Conservation (phyloP, 2,113 vertebrate species). For the Albula goreensis region DNA sequence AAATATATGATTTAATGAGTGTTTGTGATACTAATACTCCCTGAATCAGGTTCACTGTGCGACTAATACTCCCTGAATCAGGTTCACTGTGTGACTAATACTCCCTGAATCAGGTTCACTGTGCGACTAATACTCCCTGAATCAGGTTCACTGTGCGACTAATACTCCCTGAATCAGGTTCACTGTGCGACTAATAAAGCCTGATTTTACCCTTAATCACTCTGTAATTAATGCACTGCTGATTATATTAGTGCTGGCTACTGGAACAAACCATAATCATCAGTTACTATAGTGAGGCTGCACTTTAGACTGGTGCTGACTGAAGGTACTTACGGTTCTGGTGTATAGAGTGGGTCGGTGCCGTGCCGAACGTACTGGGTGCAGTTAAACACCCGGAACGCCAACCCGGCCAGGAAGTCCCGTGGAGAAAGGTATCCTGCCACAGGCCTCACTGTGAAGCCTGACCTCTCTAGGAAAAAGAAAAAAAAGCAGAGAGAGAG, state of each 20-base stretch:
- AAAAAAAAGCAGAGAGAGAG: neutral
- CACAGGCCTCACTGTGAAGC: conserved; percentile 91
- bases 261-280: neutral
- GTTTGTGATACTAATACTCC: neutral
- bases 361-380: conserved; percentile 95
- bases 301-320: neutral
- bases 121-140: too few relatives aligned
- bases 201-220: neutral
- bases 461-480: conserved; percentile 82
- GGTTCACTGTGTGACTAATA: too few relatives aligned
- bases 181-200: too few relatives aligned
- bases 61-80: too few relatives aligned
- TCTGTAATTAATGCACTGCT: too few relatives aligned
- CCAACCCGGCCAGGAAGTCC: conserved; percentile 93
- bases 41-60: neutral
- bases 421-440: conserved; percentile 94
- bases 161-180: too few relatives aligned
- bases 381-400: conserved; percentile 95
- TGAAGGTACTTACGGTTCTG: conserved; percentile 87
- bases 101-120: too few relatives aligned
- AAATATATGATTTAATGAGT: neutral
- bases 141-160: too few relatives aligned
- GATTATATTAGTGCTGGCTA: too few relatives aligned
- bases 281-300: neutral
- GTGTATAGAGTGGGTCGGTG: conserved; percentile 96